Percentiles rank a stretch among this genome's conserved stretches.
Conservation (phyloP, 1,140 invertebrate genomes). For the honey bee (Apis mellifera) region Amel_HAv3.1 CM009937.2:9599501-9600000, state of each 20-base stretch:
- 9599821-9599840: too few species aligned
- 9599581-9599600: slow-evolving; percentile 30
- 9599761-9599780: slow-evolving; percentile 54
- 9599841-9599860: too few species aligned
- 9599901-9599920: too few species aligned
- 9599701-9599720: not conserved
- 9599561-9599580: slow-evolving; percentile 34
- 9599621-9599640: not conserved
- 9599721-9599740: not conserved
- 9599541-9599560: slow-evolving; percentile 42
- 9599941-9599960: too few species aligned
- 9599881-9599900: too few species aligned
- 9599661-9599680: slow-evolving; percentile 28
- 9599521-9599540: slow-evolving; percentile 48
- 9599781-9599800: too few species aligned
- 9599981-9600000: too few species aligned
- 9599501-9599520: slow-evolving; percentile 40
- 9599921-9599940: too few species aligned
- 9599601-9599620: slow-evolving; percentile 60
- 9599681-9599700: slow-evolving; percentile 1
- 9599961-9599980: too few species aligned
- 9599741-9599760: slow-evolving; percentile 52
- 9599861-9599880: too few species aligned
- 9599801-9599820: too few species aligned
- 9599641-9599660: not conserved